Evolutionary conservation across 2,113 vertebrate species (phyloP).

Genomic region (Ailuropoda melanoleuca): DNA sequence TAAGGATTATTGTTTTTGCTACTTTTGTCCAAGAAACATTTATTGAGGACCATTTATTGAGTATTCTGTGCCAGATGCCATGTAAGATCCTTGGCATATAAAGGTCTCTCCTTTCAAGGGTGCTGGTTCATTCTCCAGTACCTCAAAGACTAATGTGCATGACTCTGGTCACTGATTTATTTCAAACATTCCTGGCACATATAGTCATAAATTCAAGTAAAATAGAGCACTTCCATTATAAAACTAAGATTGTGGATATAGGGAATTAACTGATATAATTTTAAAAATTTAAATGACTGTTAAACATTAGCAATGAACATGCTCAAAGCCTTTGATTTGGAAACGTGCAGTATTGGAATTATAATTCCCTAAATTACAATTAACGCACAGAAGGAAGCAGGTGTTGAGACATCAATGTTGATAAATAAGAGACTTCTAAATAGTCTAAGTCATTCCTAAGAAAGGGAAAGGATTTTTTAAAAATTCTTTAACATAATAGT

Average conservation of each 20-base stretch:
- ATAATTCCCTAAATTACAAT: conserved; percentile 23
- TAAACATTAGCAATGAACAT: conserved; percentile 45
- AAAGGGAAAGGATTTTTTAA: conserved; percentile 41
- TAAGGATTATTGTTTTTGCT: background rate
- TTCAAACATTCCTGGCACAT: background rate
- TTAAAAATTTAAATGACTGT: conserved; percentile 26
- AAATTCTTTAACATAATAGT: conserved; percentile 38
- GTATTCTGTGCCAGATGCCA: background rate
- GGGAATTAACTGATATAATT: background rate
- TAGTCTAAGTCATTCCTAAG: conserved; percentile 50
- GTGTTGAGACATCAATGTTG: conserved; percentile 30
- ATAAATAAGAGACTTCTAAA: conserved; percentile 53
- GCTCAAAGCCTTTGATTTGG: conserved; percentile 9
- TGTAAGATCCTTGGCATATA: background rate
- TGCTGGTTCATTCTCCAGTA: background rate
- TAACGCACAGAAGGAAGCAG: conserved; percentile 40
- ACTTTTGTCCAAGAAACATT: background rate
- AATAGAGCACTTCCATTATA: background rate
- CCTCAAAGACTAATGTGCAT: background rate
- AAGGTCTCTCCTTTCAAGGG: background rate
- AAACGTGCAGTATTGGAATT: conserved; percentile 39
- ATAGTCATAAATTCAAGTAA: background rate
- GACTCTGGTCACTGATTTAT: background rate
- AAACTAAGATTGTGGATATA: background rate
- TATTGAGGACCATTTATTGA: background rate